A percentile compares a stretch with the other conserved stretches of the same genome.
phyloP scores from a whole-genome alignment of 2,888 invertebrate species.

The Celastrina argiolus region DNA sequence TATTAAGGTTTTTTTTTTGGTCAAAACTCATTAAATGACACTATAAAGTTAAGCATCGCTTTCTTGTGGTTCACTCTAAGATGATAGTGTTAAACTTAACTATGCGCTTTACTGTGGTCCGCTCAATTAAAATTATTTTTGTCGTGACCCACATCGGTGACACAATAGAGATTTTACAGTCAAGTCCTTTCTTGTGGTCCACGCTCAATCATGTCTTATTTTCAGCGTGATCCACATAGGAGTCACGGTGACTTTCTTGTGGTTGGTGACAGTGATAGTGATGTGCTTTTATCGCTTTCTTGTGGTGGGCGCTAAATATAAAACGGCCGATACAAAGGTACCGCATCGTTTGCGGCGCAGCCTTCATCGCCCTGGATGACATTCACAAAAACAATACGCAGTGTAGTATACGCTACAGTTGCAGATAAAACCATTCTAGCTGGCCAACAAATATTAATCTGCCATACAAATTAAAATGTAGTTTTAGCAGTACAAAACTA shows the following conservation, averaged over 20 bases:
- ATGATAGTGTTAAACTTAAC: neutral
- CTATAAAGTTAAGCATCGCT: neutral
- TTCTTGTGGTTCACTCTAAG: neutral
- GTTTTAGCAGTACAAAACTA: too few species aligned
- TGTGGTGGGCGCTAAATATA: conserved; percentile 34
- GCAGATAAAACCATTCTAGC: conserved; percentile 32
- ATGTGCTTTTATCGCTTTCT: conserved; percentile 32
- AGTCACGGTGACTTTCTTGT: neutral
- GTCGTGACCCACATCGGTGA: conserved; percentile 8
- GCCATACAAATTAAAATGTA: too few species aligned
- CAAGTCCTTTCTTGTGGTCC: conserved; percentile 38
- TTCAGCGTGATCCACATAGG: neutral
- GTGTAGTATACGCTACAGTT: conserved; percentile 45
- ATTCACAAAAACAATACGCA: conserved; percentile 74
- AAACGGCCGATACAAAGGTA: conserved; percentile 67
- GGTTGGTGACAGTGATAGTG: conserved; percentile 17
- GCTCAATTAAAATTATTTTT: conserved; percentile 21
- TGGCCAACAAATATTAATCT: too few species aligned
- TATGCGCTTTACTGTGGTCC: conserved; percentile 38
- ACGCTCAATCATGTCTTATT: conserved; percentile 24
- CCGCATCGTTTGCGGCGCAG: conserved; percentile 70
- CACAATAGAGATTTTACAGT: neutral
- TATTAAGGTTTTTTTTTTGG: neutral
- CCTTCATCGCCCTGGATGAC: conserved; percentile 72
- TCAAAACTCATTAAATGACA: conserved; percentile 7